These are phyloP conservation scores for Sebastes oblongus DNA, from an alignment of 2,797 vertebrate genomes.

Conservation along the genomic window DNA sequence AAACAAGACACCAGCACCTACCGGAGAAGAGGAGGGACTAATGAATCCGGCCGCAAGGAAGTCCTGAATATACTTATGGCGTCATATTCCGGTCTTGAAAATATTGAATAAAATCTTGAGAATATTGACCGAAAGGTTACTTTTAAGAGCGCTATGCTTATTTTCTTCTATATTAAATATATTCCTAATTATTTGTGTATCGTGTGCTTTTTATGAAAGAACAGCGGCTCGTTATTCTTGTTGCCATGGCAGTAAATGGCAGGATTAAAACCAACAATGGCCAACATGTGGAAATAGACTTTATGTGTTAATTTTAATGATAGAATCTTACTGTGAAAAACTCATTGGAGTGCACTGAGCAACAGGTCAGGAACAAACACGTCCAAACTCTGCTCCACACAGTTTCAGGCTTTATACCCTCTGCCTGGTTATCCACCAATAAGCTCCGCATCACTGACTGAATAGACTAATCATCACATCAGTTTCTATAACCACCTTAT, in stretches of 20 bases:
- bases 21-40: too few species aligned
- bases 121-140: not conserved
- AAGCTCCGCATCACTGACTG: constrained; percentile 20
- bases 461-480: constrained; percentile 12
- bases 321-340: constrained; percentile 19
- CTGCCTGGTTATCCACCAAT: constrained; percentile 19
- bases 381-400: constrained; percentile 31
- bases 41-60: too few species aligned
- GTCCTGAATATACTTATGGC: too few species aligned
- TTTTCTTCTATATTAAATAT: not conserved
- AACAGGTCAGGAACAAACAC: constrained; percentile 59
- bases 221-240: not conserved
- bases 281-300: constrained; percentile 6
- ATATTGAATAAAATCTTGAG: not conserved
- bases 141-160: not conserved
- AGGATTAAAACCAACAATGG: constrained; percentile 12
- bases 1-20: too few species aligned
- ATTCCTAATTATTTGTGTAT: not conserved
- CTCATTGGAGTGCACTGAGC: constrained; percentile 9
- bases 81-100: too few species aligned
- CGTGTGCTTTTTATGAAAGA: not conserved
- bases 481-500: not conserved
- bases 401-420: constrained; percentile 7
- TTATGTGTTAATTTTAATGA: constrained; percentile 57
- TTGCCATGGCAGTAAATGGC: not conserved